Evolutionary conservation across 1,140 invertebrate genomes (phyloP), one percentile per base, ranked within the genome.

Genomic region (Pristionchus pacificus): DNA sequence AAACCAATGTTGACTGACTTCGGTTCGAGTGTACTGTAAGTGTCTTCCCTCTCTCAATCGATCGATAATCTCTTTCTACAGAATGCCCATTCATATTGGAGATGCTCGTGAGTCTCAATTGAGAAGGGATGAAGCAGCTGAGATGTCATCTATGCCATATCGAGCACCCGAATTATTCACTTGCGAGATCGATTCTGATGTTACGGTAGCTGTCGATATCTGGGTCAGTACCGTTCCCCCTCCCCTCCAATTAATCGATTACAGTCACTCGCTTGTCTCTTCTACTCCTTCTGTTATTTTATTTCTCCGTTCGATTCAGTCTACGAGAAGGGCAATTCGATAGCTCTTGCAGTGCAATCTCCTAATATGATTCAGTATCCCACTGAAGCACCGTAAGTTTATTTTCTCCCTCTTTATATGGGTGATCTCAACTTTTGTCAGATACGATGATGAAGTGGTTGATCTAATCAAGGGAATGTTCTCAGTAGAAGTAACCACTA

Each of bases 111-210:
- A 91, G 78, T 91, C 91, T 0, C 89, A 90, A 19, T 10, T 49
- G 38, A 6, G 38, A 19, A 6, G 19, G 19, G 38, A 49, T 19
- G 38, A 49, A 19, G 38, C 38, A 10, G 38, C 38, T 10, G 6
- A 49, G 38, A 6, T 10, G 6, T 49, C 6, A 6, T 49, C 38
- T 19, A 49, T 49, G 38, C 38, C 38, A 19, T 49, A 49, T 49
- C 6, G 91, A 80, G 91, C 92, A 25, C 92, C 92, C 24, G 92
- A 94, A 86, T 85, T 93, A 31, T 93, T 93, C 79, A 90, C 91
- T 78, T 91, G 93, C 49, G 90, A 92, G 85, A 90, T 89, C 70
- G 89, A 90, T 79, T 89, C 89, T 80, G 88, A 89, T 78, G 88
- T 94, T 74, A 91, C 92, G 85, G 91, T 93, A 85, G 85, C 90